A percentile compares a stretch with the other conserved stretches of the same genome.
phyloP scores from a whole-genome alignment of 2,888 invertebrate species.

The Tubulanus polymorphus region DNA sequence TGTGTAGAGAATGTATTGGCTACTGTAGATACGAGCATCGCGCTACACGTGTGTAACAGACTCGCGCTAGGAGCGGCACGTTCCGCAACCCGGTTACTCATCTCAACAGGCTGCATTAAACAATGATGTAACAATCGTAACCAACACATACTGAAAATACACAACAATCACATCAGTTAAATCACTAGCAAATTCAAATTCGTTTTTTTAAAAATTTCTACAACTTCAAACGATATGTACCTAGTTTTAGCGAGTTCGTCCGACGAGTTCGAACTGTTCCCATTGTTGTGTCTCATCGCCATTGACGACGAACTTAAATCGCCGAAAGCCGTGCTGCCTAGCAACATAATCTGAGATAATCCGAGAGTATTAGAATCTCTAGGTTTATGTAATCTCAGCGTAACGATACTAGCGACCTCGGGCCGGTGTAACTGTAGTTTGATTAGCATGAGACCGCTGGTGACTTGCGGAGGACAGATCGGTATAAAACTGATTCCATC shows the following conservation, averaged over 20 bases:
- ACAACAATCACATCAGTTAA: conserved; percentile 4
- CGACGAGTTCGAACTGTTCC: too few species aligned
- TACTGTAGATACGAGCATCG: conserved; percentile 68
- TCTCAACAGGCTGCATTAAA: conserved; percentile 57
- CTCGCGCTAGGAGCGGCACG: conserved; percentile 67
- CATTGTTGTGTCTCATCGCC: too few species aligned
- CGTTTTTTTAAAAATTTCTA: background rate
- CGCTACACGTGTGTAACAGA: conserved; percentile 68
- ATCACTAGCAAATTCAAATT: background rate
- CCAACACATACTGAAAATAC: conserved; percentile 70
- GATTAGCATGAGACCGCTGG: conserved; percentile 78
- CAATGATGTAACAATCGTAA: conserved; percentile 76
- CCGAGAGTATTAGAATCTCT: conserved; percentile 86
- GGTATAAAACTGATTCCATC: conserved; percentile 76
- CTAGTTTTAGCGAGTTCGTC: conserved; percentile 48
- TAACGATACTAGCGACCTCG: conserved; percentile 79
- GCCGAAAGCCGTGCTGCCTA: conserved; percentile 83
- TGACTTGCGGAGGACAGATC: conserved; percentile 78
- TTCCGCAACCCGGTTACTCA: conserved; percentile 29
- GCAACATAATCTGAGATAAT: conserved; percentile 76
- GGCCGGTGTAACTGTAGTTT: conserved; percentile 77
- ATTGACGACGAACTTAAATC: too few species aligned
- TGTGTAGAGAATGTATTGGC: conserved; percentile 63
- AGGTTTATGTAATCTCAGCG: conserved; percentile 75
- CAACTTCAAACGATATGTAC: conserved; percentile 22